A percentile compares a stretch with the other conserved stretches of the same genome.
Conservation (phyloP, 2,888 invertebrate genomes). For the Megalurothrips usitatus region DNA sequence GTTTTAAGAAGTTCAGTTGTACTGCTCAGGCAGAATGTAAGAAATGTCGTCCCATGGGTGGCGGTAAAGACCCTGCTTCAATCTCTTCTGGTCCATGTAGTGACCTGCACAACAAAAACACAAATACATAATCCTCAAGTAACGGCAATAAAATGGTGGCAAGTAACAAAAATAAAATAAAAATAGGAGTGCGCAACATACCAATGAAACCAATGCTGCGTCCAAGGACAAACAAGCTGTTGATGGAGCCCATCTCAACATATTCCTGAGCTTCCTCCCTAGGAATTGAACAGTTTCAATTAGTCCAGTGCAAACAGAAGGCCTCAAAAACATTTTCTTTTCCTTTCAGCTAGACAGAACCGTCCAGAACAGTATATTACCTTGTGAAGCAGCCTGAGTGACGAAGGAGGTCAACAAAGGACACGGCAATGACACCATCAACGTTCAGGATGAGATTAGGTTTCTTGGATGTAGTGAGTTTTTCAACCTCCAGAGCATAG, state of each 20-base stretch:
- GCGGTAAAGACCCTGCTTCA: conserved; percentile 97
- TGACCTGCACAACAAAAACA: conserved; percentile 58
- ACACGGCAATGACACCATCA: conserved; percentile 95
- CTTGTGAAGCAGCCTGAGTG: conserved; percentile 91
- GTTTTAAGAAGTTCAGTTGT: conserved; percentile 46
- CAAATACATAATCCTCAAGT: not conserved
- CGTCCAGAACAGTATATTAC: conserved; percentile 48
- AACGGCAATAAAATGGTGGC: not conserved
- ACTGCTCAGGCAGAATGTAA: conserved; percentile 74
- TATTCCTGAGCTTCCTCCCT: conserved; percentile 97
- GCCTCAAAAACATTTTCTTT: not conserved
- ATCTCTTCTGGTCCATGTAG: conserved; percentile 95
- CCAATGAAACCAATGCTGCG: conserved; percentile 97
- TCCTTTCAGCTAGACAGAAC: too few relatives aligned
- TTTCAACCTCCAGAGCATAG: conserved; percentile 96
- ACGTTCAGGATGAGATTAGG: conserved; percentile 99
- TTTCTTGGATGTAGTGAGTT: conserved; percentile 98
- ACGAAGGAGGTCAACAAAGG: conserved; percentile 93
- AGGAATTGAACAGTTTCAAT: conserved; percentile 39
- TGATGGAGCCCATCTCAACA: conserved; percentile 94
- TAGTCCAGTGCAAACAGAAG: conserved; percentile 32
- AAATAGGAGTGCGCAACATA: conserved; percentile 43
- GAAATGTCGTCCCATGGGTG: conserved; percentile 99
- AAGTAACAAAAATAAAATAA: not conserved
- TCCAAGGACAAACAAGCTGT: conserved; percentile 96